Conservation (phyloP, 2,888 invertebrate species). For the Pyrocoelia pectoralis region DNA sequence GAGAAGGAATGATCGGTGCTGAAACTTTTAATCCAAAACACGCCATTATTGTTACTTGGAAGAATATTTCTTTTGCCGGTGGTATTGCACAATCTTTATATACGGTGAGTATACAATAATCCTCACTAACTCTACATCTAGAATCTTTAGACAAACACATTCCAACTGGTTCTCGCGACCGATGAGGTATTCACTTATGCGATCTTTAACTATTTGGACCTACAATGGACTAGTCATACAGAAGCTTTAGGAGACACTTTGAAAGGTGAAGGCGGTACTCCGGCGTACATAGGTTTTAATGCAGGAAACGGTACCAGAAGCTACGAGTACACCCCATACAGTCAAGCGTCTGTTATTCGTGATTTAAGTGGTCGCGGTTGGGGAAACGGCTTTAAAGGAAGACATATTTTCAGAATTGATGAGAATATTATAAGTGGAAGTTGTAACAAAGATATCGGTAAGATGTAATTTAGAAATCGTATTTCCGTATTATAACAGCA, state of each 20-base stretch:
- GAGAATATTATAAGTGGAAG: conserved; percentile 93
- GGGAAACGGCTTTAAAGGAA: conserved; percentile 87
- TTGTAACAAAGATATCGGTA: conserved; percentile 90
- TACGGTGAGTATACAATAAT: conserved; percentile 63
- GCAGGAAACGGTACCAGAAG: conserved; percentile 93
- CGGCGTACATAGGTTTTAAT: conserved; percentile 94
- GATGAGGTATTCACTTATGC: conserved; percentile 95
- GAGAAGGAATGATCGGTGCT: conserved; percentile 90
- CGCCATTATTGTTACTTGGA: conserved; percentile 92
- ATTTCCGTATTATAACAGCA: too few relatives aligned
- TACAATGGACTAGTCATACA: conserved; percentile 91
- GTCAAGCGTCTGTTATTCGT: conserved; percentile 83
- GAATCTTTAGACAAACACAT: conserved; percentile 92
- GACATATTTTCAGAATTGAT: conserved; percentile 94
- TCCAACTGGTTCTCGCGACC: conserved; percentile 92
- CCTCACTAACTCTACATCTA: too few relatives aligned
- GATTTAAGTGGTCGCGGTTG: conserved; percentile 86
- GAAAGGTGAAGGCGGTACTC: conserved; percentile 84
- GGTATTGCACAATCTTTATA: conserved; percentile 83
- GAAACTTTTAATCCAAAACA: conserved; percentile 92
- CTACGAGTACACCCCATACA: conserved; percentile 90
- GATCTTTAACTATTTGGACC: conserved; percentile 91
- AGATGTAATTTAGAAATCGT: conserved; percentile 40
- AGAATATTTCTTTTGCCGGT: conserved; percentile 92
- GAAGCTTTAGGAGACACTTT: conserved; percentile 91